Conservation (phyloP, 2,113 vertebrate genomes). For the Leptocoma aspasia region DNA sequence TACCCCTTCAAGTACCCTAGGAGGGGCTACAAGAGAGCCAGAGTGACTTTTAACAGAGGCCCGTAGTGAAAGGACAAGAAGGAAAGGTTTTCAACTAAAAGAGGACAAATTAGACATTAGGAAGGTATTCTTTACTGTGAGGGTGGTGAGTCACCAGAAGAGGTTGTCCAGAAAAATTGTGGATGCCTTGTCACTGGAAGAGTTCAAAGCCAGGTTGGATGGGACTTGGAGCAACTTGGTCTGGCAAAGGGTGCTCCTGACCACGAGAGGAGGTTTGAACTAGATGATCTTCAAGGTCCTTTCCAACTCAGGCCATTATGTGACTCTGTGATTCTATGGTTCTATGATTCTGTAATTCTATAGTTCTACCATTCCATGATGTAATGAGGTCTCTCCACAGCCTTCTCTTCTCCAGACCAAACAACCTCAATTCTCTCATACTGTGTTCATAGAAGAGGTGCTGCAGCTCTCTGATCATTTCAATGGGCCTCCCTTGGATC, state of each 20-base stretch:
- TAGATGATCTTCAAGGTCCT: neutral
- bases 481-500: neutral
- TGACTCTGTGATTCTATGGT: neutral
- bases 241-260: neutral
- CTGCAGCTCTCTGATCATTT: neutral
- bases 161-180: neutral
- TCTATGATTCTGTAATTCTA: neutral
- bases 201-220: neutral
- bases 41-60: neutral
- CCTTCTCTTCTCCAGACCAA: neutral
- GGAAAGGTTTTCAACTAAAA: neutral
- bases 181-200: too few relatives aligned
- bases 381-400: neutral
- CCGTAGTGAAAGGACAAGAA: neutral
- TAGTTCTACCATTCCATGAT: neutral
- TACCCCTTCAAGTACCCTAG: neutral
- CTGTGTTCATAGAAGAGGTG: neutral
- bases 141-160: neutral
- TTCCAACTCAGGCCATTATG: neutral
- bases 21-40: rapidly evolving
- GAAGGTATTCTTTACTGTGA: neutral
- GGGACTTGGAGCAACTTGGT: neutral
- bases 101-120: neutral
- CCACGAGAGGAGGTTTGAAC: rapidly evolving
- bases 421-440: neutral